phyloP scores from a whole-genome alignment of 2,797 vertebrate species.

The Taenioides sp. region DNA sequence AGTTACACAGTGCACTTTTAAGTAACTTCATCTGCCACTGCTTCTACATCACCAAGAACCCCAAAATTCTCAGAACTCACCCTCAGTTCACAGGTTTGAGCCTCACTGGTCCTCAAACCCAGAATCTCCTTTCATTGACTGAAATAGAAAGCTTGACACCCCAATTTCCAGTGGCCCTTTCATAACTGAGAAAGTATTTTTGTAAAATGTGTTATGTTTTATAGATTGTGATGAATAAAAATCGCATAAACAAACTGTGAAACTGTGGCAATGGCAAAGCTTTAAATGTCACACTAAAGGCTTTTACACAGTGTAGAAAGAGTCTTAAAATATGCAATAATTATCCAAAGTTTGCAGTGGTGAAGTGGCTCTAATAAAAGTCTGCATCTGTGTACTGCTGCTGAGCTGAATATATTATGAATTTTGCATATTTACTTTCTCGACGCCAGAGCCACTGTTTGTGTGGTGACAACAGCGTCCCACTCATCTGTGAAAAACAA shows the following conservation, averaged over 20 bases:
- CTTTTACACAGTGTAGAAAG: not conserved
- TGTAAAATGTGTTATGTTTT: not conserved
- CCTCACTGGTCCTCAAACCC: too few species aligned
- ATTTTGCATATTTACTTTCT: conserved; percentile 22
- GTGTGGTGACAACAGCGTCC: conserved; percentile 38
- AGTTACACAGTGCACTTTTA: too few species aligned
- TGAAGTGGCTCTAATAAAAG: conserved; percentile 9
- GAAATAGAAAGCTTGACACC: not conserved
- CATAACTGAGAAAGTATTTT: not conserved
- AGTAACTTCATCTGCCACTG: too few species aligned
- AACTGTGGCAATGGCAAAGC: not conserved
- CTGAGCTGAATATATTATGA: conserved; percentile 49
- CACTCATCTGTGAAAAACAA: conserved; percentile 55
- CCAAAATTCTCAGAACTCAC: too few species aligned
- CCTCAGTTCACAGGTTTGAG: too few species aligned
- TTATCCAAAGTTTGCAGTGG: not conserved
- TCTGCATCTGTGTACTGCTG: not conserved
- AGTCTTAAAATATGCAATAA: not conserved
- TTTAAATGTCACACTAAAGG: conserved; percentile 6
- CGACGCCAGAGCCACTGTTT: conserved; percentile 27
- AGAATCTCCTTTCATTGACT: not conserved
- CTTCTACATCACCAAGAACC: too few species aligned
- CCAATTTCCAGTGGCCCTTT: conserved; percentile 1
- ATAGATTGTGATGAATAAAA: not conserved
- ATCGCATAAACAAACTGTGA: not conserved